A percentile compares a stretch with the other conserved stretches of the same genome.
Conservation (phyloP, 2,888 invertebrate species). For the Hypena proboscidalis region DNA sequence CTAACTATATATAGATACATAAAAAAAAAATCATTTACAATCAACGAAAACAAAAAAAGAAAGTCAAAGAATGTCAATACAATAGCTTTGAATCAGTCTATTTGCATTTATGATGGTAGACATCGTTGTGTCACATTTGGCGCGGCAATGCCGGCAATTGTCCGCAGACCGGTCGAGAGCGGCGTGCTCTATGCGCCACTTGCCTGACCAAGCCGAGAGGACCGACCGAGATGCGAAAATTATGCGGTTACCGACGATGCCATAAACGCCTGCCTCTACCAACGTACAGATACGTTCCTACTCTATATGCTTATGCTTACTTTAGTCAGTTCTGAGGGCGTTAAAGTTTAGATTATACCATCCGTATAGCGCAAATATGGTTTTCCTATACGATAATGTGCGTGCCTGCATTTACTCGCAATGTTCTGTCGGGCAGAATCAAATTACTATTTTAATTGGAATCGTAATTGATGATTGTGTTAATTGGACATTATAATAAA, state of each 20-base stretch:
- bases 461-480: constrained; percentile 6
- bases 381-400: neutral
- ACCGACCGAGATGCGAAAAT: constrained; percentile 57
- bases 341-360: no score
- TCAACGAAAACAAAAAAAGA: no score
- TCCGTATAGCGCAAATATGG: neutral
- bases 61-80: no score
- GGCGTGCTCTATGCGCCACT: constrained; percentile 19
- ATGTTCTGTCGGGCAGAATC: no score
- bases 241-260: constrained; percentile 59
- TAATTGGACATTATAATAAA: constrained; percentile 8
- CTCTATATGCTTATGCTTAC: constrained; percentile 5
- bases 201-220: constrained; percentile 12
- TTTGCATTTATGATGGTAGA: constrained; percentile 32
- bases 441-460: constrained; percentile 3
- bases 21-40: no score
- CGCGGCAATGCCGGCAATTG: constrained; percentile 24
- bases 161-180: constrained; percentile 34
- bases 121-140: constrained; percentile 22
- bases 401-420: no score
- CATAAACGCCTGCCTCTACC: constrained; percentile 49
- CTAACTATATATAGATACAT: no score
- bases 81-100: constrained; percentile 23
- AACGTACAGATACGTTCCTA: constrained; percentile 10
- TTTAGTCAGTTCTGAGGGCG: constrained; percentile 1